Conservation (phyloP, 2,113 vertebrate genomes). For the Ciconia boyciana region DNA sequence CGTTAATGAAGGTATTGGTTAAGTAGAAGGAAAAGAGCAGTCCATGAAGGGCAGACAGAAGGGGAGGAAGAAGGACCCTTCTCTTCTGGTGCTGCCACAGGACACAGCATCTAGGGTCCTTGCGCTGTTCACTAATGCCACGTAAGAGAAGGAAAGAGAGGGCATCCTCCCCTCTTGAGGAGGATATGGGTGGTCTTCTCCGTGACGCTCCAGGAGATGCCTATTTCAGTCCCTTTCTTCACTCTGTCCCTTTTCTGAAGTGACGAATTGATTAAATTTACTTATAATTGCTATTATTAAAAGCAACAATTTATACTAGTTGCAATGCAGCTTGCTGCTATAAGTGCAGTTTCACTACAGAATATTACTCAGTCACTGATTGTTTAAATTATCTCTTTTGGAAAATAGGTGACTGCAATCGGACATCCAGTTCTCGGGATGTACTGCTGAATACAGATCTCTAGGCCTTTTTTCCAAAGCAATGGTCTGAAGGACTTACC, state of each 20-base stretch:
- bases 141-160: background rate
- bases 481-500: background rate
- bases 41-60: background rate
- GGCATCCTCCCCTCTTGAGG: background rate
- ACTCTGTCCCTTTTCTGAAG: background rate
- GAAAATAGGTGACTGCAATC: background rate
- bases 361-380: background rate
- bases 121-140: background rate
- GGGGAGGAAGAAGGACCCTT: background rate
- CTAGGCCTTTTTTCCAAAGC: background rate
- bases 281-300: conserved; percentile 19
- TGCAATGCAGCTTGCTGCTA: background rate
- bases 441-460: background rate
- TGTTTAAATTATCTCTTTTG: background rate
- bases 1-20: background rate
- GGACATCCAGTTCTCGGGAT: background rate
- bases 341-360: background rate
- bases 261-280: background rate
- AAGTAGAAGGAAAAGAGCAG: background rate
- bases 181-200: background rate
- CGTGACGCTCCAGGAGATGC: background rate
- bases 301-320: background rate
- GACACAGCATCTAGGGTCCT: background rate
- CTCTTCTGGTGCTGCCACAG: background rate
- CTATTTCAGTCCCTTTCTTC: background rate